Conservation (phyloP, 1,140 invertebrate genomes). For the Diprion similis region DNA sequence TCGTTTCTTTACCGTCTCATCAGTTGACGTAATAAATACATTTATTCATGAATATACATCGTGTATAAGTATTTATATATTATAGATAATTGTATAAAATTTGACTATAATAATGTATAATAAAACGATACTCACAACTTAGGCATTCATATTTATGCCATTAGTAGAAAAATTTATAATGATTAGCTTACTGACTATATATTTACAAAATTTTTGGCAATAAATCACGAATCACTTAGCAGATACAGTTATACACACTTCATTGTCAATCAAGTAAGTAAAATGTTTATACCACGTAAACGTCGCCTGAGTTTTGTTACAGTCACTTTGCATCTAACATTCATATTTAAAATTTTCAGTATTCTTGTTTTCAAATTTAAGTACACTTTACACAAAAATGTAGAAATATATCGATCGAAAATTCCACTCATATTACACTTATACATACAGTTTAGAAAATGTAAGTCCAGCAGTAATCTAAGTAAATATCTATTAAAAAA, state of each 20-base stretch:
- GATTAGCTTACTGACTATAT: neutral
- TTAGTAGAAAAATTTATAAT: neutral
- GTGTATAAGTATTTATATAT: neutral
- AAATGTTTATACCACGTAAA: neutral
- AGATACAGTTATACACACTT: no score
- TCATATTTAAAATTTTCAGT: no score
- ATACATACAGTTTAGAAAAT: no score
- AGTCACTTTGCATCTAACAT: no score
- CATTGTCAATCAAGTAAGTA: no score
- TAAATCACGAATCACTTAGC: no score
- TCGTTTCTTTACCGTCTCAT: neutral
- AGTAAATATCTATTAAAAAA: no score
- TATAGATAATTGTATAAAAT: neutral
- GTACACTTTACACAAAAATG: no score
- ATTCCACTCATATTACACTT: no score
- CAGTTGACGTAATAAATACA: neutral
- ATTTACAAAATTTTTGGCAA: neutral
- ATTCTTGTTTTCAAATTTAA: no score
- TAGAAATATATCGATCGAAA: no score
- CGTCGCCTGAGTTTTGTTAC: neutral
- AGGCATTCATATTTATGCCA: neutral
- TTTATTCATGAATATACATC: constrained; percentile 1
- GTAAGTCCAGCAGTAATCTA: no score
- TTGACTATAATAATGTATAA: neutral
- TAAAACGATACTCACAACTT: neutral